Conservation (phyloP, 2,113 vertebrate species). For the Pseudonaja textilis region DNA sequence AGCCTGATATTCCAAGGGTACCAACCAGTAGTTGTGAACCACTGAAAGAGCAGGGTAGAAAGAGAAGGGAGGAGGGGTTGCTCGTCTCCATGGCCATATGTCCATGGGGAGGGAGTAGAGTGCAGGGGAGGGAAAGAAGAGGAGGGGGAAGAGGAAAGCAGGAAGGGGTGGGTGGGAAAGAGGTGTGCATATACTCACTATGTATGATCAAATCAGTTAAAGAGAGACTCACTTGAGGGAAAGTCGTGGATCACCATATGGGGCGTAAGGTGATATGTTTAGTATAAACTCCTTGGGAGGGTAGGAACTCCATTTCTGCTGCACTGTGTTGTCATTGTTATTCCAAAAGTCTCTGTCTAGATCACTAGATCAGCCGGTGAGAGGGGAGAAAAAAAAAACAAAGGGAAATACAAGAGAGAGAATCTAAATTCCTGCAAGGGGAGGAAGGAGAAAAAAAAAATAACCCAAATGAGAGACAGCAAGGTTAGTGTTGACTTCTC, state of each 20-base stretch:
- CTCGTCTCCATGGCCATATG: conserved; percentile 88
- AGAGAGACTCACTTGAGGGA: conserved; percentile 99
- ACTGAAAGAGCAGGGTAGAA: conserved; percentile 18
- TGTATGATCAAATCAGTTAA: conserved; percentile 70
- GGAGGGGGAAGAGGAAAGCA: conserved; percentile 48
- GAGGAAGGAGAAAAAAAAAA: conserved; percentile 40
- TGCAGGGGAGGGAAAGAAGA: conserved; percentile 56
- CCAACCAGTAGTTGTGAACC: conserved; percentile 17
- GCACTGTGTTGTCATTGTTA: conserved; percentile 99
- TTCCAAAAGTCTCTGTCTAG: conserved; percentile 99
- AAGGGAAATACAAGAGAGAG: conserved; percentile 79
- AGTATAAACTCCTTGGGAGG: conserved; percentile 99
- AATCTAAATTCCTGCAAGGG: conserved; percentile 68
- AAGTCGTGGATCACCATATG: conserved; percentile 97
- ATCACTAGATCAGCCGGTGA: conserved; percentile 87
- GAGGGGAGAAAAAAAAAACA: conserved; percentile 73
- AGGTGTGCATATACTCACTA: conserved; percentile 71
- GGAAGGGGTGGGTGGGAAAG: conserved; percentile 31
- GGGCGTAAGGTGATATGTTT: conserved; percentile 99
- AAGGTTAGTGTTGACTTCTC: conserved; percentile 18
- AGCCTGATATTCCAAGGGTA: neutral
- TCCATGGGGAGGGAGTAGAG: conserved; percentile 75
- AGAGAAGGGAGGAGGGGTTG: conserved; percentile 75
- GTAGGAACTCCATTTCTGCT: conserved; percentile 99
- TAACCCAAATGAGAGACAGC: conserved; percentile 27